These are phyloP conservation scores for Nephrocerus scutellatus DNA, from an alignment of 2,888 invertebrate genomes.

Conservation along the genomic window DNA sequence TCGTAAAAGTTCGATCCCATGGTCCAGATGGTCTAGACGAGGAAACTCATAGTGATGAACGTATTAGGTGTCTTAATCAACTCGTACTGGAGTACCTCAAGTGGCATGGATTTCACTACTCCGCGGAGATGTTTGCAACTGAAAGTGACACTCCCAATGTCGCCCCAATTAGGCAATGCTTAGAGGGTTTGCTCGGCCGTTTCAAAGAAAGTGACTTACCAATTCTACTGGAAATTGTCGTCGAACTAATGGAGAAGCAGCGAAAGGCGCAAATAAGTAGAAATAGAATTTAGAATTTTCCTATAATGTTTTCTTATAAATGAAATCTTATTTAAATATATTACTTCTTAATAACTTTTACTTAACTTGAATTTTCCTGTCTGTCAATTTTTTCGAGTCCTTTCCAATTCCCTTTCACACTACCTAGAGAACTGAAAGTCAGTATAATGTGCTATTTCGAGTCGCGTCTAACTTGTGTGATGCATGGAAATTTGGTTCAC, in stretches of 20 bases:
- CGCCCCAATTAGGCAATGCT: slow-evolving; percentile 25
- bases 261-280: background rate
- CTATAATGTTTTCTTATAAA: too few species aligned
- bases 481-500: too few species aligned
- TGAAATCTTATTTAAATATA: too few species aligned
- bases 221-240: slow-evolving; percentile 33
- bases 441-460: too few species aligned
- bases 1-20: background rate
- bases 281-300: background rate
- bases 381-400: too few species aligned
- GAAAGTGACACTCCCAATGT: slow-evolving; percentile 31
- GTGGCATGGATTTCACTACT: slow-evolving; percentile 42
- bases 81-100: slow-evolving; percentile 41
- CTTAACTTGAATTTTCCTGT: too few species aligned
- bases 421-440: too few species aligned
- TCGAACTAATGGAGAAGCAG: slow-evolving; percentile 20
- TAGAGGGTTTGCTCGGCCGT: slow-evolving; percentile 28
- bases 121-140: slow-evolving; percentile 38
- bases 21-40: background rate
- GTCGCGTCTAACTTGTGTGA: too few species aligned
- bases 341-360: too few species aligned
- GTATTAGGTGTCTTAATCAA: slow-evolving; percentile 34
- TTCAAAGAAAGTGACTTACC: slow-evolving; percentile 32
- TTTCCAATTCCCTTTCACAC: too few species aligned
- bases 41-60: slow-evolving; percentile 18